Conservation (phyloP, 2,888 invertebrate species). For the Drosophila maculinotata region DNA sequence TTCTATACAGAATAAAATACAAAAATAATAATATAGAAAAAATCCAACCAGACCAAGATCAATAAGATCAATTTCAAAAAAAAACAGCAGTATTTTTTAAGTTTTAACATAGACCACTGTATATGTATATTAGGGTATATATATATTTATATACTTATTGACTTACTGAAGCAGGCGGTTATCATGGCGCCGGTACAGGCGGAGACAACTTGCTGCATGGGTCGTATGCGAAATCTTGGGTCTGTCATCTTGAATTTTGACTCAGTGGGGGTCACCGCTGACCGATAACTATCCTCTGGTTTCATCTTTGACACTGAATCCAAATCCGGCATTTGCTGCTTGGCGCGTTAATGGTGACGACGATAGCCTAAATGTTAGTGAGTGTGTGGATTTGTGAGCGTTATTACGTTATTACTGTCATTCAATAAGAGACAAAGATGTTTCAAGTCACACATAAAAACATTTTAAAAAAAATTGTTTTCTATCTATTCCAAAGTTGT, state of each 20-base stretch:
- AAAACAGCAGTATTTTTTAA: too few relatives aligned
- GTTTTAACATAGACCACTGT: too few relatives aligned
- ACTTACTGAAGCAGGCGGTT: slow-evolving; percentile 94
- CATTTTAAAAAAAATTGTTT: slow-evolving; percentile 16
- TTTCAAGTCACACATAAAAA: slow-evolving; percentile 14
- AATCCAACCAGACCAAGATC: too few relatives aligned
- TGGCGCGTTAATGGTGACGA: slow-evolving; percentile 28
- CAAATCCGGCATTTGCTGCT: slow-evolving; percentile 38
- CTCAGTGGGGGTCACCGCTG: neutral
- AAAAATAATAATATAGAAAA: neutral
- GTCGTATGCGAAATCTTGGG: slow-evolving; percentile 88
- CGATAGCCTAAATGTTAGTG: slow-evolving; percentile 34
- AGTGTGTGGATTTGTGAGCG: slow-evolving; percentile 11
- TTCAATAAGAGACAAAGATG: slow-evolving; percentile 8
- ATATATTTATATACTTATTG: slow-evolving; percentile 6
- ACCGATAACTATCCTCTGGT: slow-evolving; percentile 8
- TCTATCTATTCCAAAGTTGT: slow-evolving; percentile 11
- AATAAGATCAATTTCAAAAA: too few relatives aligned
- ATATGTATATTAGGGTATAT: neutral
- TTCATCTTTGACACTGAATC: slow-evolving; percentile 27
- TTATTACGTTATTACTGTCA: slow-evolving; percentile 16
- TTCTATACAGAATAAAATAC: too few relatives aligned
- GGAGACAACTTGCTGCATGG: slow-evolving; percentile 84
- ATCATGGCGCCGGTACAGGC: slow-evolving; percentile 92
- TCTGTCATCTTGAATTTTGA: slow-evolving; percentile 87